Evolutionary conservation across 1,140 invertebrate species (phyloP), one percentile per base, ranked within the genome.

Genomic region (Ips nitidus): DNA sequence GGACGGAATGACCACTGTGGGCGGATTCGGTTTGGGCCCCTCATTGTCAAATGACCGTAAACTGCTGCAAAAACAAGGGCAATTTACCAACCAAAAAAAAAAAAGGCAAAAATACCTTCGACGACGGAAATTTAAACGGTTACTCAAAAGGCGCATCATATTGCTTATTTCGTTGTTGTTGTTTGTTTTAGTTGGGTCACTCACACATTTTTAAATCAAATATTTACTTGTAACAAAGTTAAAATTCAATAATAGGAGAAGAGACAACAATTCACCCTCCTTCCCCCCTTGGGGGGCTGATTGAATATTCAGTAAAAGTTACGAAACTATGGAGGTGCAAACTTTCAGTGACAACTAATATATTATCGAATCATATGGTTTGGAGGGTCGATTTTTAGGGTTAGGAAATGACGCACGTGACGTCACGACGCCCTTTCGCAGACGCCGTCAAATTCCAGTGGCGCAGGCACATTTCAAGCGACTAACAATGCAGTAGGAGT

Each of bases 71-170:
- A 68, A 65, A 64, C 40, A 56, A 36, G 3, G 8, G 22, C 22
- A 52, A 50, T 22, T 42, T 47, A 41, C 4, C 8, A 52, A 60
- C 2, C 36, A 39, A 41, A 41, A 47, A 22, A 47, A 22, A 3
- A 50, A 1, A 36, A 36, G 37, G 37, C n/a, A 22, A 8, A 53
- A 52, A 72, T 70, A 75, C 76, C 76, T 77, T 45, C 71, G 73
- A 52, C 75, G 70, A 41, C 75, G 66, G 67, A 79, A 75, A 67
- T 73, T 76, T 36, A 79, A 61, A 38, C 74, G 70, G 50, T 66
- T 75, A 53, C 75, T 74, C 6, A 77, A 60, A 66, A 79, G 62
- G 59, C 75, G 71, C 58, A 79, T 74, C 78, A 79, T 79, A 67
- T 71, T 71, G 56, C 53, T 64, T 62, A 22, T 22, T 22, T 22